Base-by-base conservation (phyloP, 2,797 vertebrate genomes). In the Esox lucius region DNA sequence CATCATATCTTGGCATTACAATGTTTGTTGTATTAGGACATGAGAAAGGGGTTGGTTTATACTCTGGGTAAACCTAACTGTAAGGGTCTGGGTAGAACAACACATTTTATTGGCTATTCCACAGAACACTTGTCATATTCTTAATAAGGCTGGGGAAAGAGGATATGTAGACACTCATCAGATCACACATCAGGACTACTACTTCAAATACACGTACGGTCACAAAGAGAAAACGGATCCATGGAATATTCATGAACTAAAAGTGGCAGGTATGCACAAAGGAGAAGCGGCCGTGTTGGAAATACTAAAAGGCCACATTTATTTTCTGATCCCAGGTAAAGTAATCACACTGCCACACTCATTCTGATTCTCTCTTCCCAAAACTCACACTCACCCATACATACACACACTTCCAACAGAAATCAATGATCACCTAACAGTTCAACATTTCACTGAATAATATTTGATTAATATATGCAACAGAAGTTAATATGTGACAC, bases 231-330 rank as follows among this genome's bases (percentile, higher is more conserved):
- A 17, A 51, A 80, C 81, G 82, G 35, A 80, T 77, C 71, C 8
- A 86, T 22, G n/a, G 31, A n/a, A 51, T 76, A 76, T 77, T 86
- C 61, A 76, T 84, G 72, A 71, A 79, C 76, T 49, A 39, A 35
- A n/a, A 15, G n/a, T 22, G n/a, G 19, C 49, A 71, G 49, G 49
- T 72, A 75, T 80, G 79, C 77, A 86, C 75, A 75, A 76, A 77
- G 83, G 79, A 31, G 26, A 68, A 79, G 83, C 79, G 87, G 86
- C 81, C 87, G 71, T 80, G 85, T 64, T 83, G 85, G 79, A 92
- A 82, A 86, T 91, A 90, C 85, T 87, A 86, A 93, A 94, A 95
- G 93, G 91, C 90, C 91, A 90, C 88, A 70, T 33, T 86, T 28
- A 81, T 17, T 85, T 85, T 86, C 85, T 80, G 90, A 88, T 84